Conservation (phyloP, 2,797 vertebrate species). For the Esox lucius region DNA sequence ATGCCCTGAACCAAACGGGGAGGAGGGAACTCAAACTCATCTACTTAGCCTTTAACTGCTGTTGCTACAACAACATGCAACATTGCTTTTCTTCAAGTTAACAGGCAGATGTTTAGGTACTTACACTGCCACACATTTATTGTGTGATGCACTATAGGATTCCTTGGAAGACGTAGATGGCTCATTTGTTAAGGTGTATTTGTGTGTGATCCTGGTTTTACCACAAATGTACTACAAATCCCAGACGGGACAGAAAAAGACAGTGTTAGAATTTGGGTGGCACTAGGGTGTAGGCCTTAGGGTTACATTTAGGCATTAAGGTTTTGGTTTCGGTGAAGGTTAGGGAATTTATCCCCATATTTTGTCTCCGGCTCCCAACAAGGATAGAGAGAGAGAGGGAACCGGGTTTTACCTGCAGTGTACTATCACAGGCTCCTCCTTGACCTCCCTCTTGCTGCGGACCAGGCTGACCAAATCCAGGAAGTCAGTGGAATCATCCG, state of each 20-base stretch:
- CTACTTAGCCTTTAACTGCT: neutral
- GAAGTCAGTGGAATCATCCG: constrained; percentile 96
- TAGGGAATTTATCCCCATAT: too few relatives aligned
- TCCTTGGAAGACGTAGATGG: neutral
- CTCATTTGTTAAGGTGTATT: neutral
- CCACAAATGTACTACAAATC: constrained; percentile 93
- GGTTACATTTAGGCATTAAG: too few relatives aligned
- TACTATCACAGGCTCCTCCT: constrained; percentile 92
- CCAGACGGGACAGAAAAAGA: too few relatives aligned
- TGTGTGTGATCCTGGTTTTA: constrained; percentile 50
- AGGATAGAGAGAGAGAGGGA: neutral
- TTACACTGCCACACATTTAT: neutral
- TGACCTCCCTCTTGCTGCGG: constrained; percentile 86
- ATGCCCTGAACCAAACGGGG: too few relatives aligned
- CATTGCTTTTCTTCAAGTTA: neutral
- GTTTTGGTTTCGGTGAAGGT: too few relatives aligned
- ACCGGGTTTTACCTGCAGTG: constrained; percentile 89
- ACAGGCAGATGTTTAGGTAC: neutral
- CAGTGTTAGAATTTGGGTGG: too few relatives aligned
- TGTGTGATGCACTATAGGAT: neutral
- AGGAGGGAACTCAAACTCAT: too few relatives aligned
- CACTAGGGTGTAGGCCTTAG: too few relatives aligned
- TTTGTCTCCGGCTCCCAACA: too few relatives aligned
- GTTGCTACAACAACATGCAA: neutral
- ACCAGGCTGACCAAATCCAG: constrained; percentile 93